Conservation (phyloP, 2,888 invertebrate species). For the Lasioglossum leucozonium region DNA sequence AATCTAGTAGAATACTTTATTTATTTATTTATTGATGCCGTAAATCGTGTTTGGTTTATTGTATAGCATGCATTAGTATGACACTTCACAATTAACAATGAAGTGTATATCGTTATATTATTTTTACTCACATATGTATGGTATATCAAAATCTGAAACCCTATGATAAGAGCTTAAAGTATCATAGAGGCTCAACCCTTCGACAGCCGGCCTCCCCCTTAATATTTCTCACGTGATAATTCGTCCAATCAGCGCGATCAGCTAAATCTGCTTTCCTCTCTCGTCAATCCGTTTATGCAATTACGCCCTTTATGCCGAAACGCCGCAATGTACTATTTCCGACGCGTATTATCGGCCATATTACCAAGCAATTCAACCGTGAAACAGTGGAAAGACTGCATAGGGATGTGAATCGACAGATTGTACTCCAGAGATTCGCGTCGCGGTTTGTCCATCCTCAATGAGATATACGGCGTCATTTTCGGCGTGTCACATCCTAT, state of each 20-base stretch:
- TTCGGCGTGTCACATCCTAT: constrained; percentile 12
- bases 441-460: constrained; percentile 22
- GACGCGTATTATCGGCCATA: constrained; percentile 45
- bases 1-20: too few relatives aligned
- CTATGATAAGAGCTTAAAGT: neutral
- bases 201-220: too few relatives aligned
- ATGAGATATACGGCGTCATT: constrained; percentile 28
- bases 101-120: too few relatives aligned
- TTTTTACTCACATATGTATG: neutral
- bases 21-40: too few relatives aligned
- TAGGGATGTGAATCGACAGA: constrained; percentile 22
- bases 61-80: too few relatives aligned
- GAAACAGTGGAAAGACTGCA: constrained; percentile 47
- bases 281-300: constrained; percentile 39
- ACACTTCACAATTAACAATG: too few relatives aligned
- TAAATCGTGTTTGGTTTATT: too few relatives aligned
- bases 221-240: neutral
- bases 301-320: constrained; percentile 28
- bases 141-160: neutral
- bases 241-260: constrained; percentile 17
- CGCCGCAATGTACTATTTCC: constrained; percentile 35
- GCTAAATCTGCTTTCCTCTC: constrained; percentile 24
- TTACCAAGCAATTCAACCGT: constrained; percentile 47
- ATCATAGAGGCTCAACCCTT: neutral
- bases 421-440: constrained; percentile 21